Conservation (phyloP, 2,113 vertebrate genomes). For the Syngnathoides biaculeatus region DNA sequence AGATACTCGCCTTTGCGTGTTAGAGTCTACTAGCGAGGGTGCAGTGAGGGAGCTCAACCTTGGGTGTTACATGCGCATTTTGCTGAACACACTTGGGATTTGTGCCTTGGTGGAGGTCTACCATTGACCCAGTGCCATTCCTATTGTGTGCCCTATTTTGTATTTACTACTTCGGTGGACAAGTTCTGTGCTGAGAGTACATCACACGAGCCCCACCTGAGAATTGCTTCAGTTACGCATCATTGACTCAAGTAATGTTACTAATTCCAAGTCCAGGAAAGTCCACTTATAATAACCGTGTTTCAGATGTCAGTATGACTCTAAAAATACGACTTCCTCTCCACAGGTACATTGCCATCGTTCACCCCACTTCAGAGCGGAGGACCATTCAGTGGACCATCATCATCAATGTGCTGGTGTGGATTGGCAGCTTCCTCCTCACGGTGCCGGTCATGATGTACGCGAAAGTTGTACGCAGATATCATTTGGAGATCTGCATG, state of each 20-base stretch:
- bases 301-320: neutral
- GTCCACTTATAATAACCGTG: neutral
- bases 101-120: neutral
- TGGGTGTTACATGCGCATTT: too few relatives aligned
- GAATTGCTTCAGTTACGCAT: neutral
- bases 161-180: neutral
- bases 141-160: neutral
- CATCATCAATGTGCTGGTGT: conserved; percentile 75
- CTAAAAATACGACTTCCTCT: conserved; percentile 10
- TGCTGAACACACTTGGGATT: too few relatives aligned
- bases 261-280: conserved; percentile 1
- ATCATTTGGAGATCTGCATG: conserved; percentile 70
- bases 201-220: neutral
- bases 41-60: too few relatives aligned
- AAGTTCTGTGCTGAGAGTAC: neutral
- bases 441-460: conserved; percentile 78
- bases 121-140: neutral
- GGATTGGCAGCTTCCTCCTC: conserved; percentile 76
- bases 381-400: conserved; percentile 77
- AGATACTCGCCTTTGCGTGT: too few relatives aligned
- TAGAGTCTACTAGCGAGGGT: too few relatives aligned
- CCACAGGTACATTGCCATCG: conserved; percentile 75
- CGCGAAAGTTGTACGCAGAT: conserved; percentile 61
- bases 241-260: conserved; percentile 11
- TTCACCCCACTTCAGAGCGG: conserved; percentile 74